These are phyloP conservation scores for Buphagus erythrorhynchus DNA, from an alignment of 2,797 vertebrate species.

Conservation along the genomic window DNA sequence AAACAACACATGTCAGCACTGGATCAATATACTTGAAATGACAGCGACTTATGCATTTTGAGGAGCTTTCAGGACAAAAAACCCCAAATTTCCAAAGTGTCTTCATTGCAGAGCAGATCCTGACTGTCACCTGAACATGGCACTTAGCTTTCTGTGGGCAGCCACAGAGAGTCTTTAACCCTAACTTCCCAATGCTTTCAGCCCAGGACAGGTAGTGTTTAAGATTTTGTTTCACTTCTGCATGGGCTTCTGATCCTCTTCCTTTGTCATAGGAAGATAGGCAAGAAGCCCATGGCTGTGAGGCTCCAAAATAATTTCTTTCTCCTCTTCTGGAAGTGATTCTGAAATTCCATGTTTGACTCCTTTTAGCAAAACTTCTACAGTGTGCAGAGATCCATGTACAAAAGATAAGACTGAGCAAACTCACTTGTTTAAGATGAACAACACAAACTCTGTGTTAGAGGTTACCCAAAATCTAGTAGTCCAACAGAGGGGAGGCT, in stretches of 20 bases:
- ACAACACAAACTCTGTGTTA: neutral
- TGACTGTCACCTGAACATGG: neutral
- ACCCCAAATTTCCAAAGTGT: neutral
- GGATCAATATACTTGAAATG: constrained; percentile 49
- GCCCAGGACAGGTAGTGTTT: neutral
- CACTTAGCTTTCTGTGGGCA: neutral
- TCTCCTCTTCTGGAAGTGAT: neutral
- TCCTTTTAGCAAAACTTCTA: neutral
- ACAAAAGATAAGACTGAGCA: neutral
- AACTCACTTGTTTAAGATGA: neutral
- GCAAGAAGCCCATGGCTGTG: neutral
- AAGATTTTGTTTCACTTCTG: neutral
- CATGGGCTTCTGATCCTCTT: neutral
- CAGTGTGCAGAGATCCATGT: neutral
- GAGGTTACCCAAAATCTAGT: neutral
- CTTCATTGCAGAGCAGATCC: neutral
- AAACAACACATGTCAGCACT: constrained; percentile 42
- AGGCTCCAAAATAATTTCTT: neutral
- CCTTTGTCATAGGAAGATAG: neutral
- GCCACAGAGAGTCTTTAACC: neutral
- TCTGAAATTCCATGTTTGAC: neutral
- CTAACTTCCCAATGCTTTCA: neutral
- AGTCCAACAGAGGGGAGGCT: neutral
- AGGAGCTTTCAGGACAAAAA: constrained; percentile 23
- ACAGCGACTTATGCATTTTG: constrained; percentile 46